Conservation (phyloP, 2,113 vertebrate genomes). For the Prunella fulvescens region DNA sequence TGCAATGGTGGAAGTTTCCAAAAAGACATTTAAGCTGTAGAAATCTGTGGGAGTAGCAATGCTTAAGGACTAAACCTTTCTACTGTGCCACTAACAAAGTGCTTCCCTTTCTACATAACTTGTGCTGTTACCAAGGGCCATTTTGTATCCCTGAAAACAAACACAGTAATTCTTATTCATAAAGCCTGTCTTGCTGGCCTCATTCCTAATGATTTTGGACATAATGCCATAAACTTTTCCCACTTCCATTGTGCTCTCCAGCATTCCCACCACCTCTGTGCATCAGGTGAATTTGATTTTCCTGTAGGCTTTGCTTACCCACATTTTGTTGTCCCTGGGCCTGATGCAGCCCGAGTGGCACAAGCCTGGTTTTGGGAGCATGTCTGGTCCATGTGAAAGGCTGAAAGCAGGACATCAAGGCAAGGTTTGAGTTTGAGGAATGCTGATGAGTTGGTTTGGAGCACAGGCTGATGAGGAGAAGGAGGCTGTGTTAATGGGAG, state of each 20-base stretch:
- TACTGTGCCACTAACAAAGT: background rate
- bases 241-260: background rate
- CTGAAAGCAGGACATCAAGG: background rate
- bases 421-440: background rate
- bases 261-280: background rate
- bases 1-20: background rate
- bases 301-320: background rate
- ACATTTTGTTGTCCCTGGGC: background rate
- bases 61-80: background rate
- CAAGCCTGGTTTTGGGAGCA: background rate
- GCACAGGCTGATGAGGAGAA: background rate
- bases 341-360: background rate
- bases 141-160: background rate
- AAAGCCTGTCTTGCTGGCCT: background rate
- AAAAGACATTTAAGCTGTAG: background rate
- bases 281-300: background rate
- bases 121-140: background rate
- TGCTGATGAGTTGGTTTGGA: background rate
- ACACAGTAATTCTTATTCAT: background rate
- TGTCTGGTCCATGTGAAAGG: accelerated
- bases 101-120: background rate
- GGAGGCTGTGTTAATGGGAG: background rate
- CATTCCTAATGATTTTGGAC: background rate
- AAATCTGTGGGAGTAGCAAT: background rate
- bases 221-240: background rate